Base-by-base conservation (phyloP, 2,888 invertebrate species). In the Dorcus parallelipipedus region DNA sequence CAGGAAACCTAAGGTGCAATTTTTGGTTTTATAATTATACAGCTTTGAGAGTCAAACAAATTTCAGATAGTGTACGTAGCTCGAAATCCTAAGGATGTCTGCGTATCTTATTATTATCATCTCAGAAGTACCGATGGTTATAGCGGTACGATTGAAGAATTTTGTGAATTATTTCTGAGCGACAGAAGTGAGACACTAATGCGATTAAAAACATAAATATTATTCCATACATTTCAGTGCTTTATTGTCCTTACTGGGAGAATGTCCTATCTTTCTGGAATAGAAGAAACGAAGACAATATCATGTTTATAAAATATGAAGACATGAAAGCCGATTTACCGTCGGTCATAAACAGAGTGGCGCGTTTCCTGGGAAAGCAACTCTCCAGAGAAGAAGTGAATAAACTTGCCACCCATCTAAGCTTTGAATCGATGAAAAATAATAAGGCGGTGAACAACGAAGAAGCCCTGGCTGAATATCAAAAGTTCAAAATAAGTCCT, bases 101-200 rank as follows among this genome's bases (percentile, higher is more conserved):
- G 57, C 49, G 61, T 65, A 10, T 65, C 65, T 2, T 63, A 58
- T 42, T 62, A 58, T 54, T 54, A 64, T 48, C 65, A 65, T 49
- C 26, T 42, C 2, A 39, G n/a, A 43, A n/a, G 41, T 68, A 75
- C 86, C 33, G 79, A 83, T 50, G 78, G 84, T 0, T 81, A 83
- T 67, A 78, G 76, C 14, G 82, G 53, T 26, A 53, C 45, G 2
- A 38, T 58, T 39, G 50, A 59, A 14, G 56, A 53, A 39, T 61
- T 33, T 52, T 49, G 40, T 9, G 23, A 58, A 8, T 48, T 56
- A 51, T 59, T 59, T 38, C 38, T 61, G 6, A 80, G 80, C 57
- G 84, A 84, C 66, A 79, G 84, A 71, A 72, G 86, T 86, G 73
- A 80, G 14, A 5, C n/a, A 2, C 10, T 2, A n/a, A 42, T 14